A percentile compares a stretch with the other conserved stretches of the same genome.
Conservation (phyloP, 2,797 vertebrate genomes). For the Rallus crepitans region DNA sequence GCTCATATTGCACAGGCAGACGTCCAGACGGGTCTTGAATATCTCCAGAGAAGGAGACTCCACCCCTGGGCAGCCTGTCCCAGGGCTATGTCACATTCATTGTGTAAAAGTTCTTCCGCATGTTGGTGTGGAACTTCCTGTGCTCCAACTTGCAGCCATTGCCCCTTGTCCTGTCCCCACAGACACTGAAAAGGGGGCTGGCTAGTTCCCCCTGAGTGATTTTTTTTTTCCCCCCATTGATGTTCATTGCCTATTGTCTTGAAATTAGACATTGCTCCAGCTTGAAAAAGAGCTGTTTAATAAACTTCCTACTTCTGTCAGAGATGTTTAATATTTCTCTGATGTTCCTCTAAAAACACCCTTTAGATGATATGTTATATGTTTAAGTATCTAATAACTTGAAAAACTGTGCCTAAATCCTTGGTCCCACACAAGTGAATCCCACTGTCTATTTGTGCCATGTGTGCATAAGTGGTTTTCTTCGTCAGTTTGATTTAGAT, state of each 20-base stretch:
- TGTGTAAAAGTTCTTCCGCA: too few relatives aligned
- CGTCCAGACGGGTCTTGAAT: too few relatives aligned
- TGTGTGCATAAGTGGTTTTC: background rate
- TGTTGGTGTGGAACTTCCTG: too few relatives aligned
- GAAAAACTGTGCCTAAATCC: background rate
- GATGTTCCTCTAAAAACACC: background rate
- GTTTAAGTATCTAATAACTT: background rate
- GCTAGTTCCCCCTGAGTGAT: too few relatives aligned
- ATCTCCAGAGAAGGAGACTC: too few relatives aligned
- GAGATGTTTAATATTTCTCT: background rate
- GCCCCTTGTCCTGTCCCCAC: too few relatives aligned
- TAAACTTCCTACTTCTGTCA: background rate
- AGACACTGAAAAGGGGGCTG: too few relatives aligned
- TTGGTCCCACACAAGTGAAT: background rate
- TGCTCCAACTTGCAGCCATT: too few relatives aligned
- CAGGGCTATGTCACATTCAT: too few relatives aligned
- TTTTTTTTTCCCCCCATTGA: accelerated
- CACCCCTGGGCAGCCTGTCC: too few relatives aligned
- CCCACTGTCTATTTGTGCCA: background rate
- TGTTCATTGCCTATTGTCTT: background rate
- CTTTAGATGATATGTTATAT: background rate
- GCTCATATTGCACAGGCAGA: too few relatives aligned
- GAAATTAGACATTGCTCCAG: background rate
- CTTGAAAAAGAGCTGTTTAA: background rate
- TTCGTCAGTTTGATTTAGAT: background rate